These are phyloP conservation scores for Marmota flaviventris DNA, from an alignment of 2,113 vertebrate genomes.

Conservation along the genomic window DNA sequence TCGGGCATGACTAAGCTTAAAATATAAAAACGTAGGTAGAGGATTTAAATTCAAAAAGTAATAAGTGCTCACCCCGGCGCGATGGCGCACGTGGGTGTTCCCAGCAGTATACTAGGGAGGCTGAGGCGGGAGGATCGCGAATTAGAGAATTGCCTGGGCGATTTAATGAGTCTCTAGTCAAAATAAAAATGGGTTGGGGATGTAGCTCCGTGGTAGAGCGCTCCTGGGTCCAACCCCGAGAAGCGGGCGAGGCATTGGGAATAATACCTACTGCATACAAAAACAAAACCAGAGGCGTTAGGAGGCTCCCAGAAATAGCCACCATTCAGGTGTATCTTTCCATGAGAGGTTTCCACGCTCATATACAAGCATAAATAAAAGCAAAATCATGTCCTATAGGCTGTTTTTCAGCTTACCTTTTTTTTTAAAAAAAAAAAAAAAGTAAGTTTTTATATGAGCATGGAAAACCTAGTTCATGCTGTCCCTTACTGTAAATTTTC, in stretches of 20 bases:
- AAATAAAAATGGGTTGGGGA: neutral
- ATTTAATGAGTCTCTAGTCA: neutral
- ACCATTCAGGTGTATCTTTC: fast-evolving
- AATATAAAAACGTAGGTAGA: fast-evolving
- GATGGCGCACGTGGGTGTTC: neutral
- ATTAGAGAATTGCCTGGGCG: neutral
- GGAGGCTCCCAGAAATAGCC: neutral
- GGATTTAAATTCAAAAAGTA: neutral
- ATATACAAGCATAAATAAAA: neutral
- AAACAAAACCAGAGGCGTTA: neutral
- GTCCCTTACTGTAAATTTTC: neutral
- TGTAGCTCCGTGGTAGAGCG: neutral
- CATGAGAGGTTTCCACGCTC: neutral
- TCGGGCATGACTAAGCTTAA: neutral
- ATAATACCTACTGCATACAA: neutral
- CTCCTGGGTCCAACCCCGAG: neutral
- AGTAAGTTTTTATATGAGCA: neutral
- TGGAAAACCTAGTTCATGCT: too few species aligned
- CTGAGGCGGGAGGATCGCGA: neutral
- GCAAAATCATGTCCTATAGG: neutral
- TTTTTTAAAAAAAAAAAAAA: neutral
- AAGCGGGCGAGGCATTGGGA: too few species aligned
- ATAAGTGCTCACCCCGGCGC: fast-evolving
- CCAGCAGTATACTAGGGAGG: neutral
- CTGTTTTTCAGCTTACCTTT: neutral